Evolutionary conservation across 2,888 invertebrate species (phyloP).

Genomic region (Lithophane semibrunnea): DNA sequence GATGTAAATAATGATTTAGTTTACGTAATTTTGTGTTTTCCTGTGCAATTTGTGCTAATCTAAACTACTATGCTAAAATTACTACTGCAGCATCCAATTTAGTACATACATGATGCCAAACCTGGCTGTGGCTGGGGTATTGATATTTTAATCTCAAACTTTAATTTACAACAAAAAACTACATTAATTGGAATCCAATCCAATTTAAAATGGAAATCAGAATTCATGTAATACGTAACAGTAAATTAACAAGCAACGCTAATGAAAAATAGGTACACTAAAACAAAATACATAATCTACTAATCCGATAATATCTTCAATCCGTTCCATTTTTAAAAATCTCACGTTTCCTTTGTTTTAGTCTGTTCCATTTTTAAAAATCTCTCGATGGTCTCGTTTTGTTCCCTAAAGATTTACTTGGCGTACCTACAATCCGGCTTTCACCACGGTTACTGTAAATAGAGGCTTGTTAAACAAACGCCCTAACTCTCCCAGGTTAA

Average conservation of each 20-base stretch:
- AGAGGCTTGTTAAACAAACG: constrained; percentile 70
- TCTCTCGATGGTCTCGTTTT: constrained; percentile 56
- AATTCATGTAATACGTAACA: background rate
- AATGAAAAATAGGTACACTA: background rate
- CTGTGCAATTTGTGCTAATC: background rate
- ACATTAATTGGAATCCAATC: background rate
- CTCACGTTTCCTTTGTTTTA: constrained; percentile 55
- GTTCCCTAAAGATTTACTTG: constrained; percentile 70
- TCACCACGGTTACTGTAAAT: constrained; percentile 63
- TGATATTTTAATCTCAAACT: background rate
- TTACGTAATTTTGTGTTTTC: constrained; percentile 12
- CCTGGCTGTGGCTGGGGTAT: background rate
- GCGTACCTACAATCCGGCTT: constrained; percentile 44
- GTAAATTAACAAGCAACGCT: background rate
- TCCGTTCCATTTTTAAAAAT: constrained; percentile 31
- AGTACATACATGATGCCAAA: background rate
- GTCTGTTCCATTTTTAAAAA: constrained; percentile 34
- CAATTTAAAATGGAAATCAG: background rate
- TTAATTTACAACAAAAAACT: background rate
- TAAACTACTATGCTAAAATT: constrained; percentile 4
- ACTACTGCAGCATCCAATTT: background rate
- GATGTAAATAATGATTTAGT: constrained; percentile 29
- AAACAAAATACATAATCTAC: constrained; percentile 16
- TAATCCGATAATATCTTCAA: background rate
- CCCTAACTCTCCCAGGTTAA: constrained; percentile 58